A percentile compares a stretch with the other conserved stretches of the same genome.
phyloP scores from a whole-genome alignment of 2,888 invertebrate species.

The Dasypogon diadema region DNA sequence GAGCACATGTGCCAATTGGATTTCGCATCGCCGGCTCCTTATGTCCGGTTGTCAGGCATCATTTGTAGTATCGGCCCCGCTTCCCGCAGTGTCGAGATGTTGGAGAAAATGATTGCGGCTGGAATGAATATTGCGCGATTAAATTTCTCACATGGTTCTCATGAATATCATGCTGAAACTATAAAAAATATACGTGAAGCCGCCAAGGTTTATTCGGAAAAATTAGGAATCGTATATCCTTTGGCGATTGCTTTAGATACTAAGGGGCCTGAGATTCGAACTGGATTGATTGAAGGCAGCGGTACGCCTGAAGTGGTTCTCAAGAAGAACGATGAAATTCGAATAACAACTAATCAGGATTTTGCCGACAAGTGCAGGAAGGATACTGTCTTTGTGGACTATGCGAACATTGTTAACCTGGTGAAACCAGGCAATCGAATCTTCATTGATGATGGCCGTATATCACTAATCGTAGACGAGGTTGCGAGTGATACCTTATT shows the following conservation, averaged over 20 bases:
- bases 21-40: constrained; percentile 90
- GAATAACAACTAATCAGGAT: constrained; percentile 83
- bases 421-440: constrained; percentile 87
- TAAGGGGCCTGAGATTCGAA: constrained; percentile 98
- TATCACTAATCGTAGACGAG: constrained; percentile 88
- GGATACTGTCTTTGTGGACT: constrained; percentile 86
- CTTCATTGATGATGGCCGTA: constrained; percentile 96
- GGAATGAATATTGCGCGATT: constrained; percentile 97
- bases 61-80: constrained; percentile 98
- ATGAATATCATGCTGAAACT: constrained; percentile 94
- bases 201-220: constrained; percentile 81
- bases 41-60: constrained; percentile 93
- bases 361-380: constrained; percentile 83
- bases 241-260: constrained; percentile 97
- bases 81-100: constrained; percentile 81
- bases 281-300: constrained; percentile 93
- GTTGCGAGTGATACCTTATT: constrained; percentile 73
- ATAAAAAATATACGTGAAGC: constrained; percentile 90
- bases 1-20: constrained; percentile 95
- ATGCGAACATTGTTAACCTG: constrained; percentile 93
- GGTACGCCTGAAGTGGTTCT: constrained; percentile 89
- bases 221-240: constrained; percentile 79
- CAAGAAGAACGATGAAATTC: constrained; percentile 84
- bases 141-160: constrained; percentile 96
- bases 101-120: constrained; percentile 94